Evolutionary conservation across 2,113 vertebrate genomes (phyloP).

Genomic region (Cromileptes altivelis): DNA sequence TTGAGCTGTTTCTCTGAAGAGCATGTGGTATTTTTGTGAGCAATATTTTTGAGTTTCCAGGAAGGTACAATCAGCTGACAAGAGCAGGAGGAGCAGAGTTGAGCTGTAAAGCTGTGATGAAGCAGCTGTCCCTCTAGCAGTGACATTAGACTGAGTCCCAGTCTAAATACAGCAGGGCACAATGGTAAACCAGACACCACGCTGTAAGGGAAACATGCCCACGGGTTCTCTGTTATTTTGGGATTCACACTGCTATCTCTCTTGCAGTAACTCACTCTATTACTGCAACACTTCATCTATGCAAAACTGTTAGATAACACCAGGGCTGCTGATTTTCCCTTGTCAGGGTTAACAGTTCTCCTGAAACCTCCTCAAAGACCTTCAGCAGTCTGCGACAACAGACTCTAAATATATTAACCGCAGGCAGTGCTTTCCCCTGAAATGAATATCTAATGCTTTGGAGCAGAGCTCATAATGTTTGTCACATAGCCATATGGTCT

Average conservation of each 20-base stretch:
- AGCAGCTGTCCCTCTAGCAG: slow-evolving; percentile 76
- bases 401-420: not conserved
- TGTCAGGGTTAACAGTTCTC: slow-evolving; percentile 9
- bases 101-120: slow-evolving; percentile 75
- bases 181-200: slow-evolving; percentile 81
- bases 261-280: slow-evolving; percentile 41
- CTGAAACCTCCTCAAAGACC: not conserved
- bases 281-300: slow-evolving; percentile 41
- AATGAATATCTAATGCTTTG: not conserved
- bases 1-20: slow-evolving; percentile 3
- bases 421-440: not conserved
- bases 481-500: not conserved
- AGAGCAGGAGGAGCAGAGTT: slow-evolving; percentile 53
- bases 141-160: slow-evolving; percentile 73
- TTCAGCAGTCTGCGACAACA: not conserved
- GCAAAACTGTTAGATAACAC: slow-evolving; percentile 13
- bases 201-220: slow-evolving; percentile 71
- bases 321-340: not conserved
- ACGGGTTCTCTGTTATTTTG: slow-evolving; percentile 77
- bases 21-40: slow-evolving; percentile 31
- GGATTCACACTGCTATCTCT: slow-evolving; percentile 59
- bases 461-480: not conserved
- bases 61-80: slow-evolving; percentile 65
- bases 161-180: slow-evolving; percentile 83
- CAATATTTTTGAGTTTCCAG: slow-evolving; percentile 65